These are phyloP conservation scores for Abrostola tripartita DNA, from an alignment of 2,888 invertebrate species.

Conservation along the genomic window DNA sequence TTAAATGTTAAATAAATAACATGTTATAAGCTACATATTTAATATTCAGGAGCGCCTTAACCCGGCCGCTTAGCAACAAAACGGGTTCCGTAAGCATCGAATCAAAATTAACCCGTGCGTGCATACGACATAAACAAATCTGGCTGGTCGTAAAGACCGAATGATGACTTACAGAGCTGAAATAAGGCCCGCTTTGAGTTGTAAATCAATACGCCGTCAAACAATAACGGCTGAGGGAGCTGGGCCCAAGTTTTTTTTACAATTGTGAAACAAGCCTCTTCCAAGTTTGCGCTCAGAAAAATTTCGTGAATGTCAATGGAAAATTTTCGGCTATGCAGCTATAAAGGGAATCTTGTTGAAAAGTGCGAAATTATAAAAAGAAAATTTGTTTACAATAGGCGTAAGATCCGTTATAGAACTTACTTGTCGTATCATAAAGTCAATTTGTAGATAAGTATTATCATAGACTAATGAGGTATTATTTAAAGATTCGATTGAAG, in stretches of 20 bases:
- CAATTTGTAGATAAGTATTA: background rate
- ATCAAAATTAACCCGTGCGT: slow-evolving; percentile 61
- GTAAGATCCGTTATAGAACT: too few species aligned
- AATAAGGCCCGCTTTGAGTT: slow-evolving; percentile 57
- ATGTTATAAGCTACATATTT: background rate
- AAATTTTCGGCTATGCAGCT: slow-evolving; percentile 14
- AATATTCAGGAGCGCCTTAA: slow-evolving; percentile 29
- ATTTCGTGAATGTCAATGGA: slow-evolving; percentile 19
- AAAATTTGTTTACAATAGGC: background rate
- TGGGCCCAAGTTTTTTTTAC: slow-evolving; percentile 28
- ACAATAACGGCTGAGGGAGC: slow-evolving; percentile 57
- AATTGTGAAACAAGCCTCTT: slow-evolving; percentile 23
- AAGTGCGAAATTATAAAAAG: slow-evolving; percentile 11
- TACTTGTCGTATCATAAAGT: background rate
- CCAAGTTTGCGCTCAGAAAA: slow-evolving; percentile 11
- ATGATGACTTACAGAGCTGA: slow-evolving; percentile 73
- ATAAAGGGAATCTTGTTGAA: background rate
- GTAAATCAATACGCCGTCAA: slow-evolving; percentile 72
- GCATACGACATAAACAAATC: slow-evolving; percentile 71
- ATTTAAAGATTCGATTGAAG: too few species aligned
- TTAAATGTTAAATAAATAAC: background rate
- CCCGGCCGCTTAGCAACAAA: slow-evolving; percentile 45
- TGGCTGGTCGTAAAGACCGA: slow-evolving; percentile 71
- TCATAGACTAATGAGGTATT: too few species aligned
- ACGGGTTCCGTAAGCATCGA: slow-evolving; percentile 41